Base-by-base conservation (phyloP, 2,113 vertebrate species). In the Melospiza melodia region DNA sequence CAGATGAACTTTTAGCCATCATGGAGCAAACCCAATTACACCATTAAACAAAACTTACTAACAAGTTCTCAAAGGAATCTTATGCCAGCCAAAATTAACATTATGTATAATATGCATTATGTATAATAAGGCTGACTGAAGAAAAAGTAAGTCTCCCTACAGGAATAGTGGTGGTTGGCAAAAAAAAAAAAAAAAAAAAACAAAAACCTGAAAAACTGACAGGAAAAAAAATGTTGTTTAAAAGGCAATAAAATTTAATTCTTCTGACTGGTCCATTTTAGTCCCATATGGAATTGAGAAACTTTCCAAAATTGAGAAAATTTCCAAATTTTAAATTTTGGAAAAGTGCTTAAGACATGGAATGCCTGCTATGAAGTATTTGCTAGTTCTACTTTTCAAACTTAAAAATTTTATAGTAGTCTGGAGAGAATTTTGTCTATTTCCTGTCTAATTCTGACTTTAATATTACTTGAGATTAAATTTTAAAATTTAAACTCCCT, bases 201-300 rank as follows among this genome's bases (percentile, higher is more conserved):
- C 12, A 9, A 15, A 74, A 59, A 58, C 0, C 1, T 22, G 25
- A 72, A 83, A 92, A 93, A 69, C 3, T 39, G 58, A 11, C 17
- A 84, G 44, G 25, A 44, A 88, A 85, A 81, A 82, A 39, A 5
- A 18, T 7, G 5, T 20, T 58, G 19, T 52, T 85, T 65, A 48
- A 87, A 79, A 79, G 49, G 10, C 30, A 91, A 66, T n/a, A 77
- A 77, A n/a, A 87, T 68, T 85, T 85, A 17, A 54, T 81, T 90
- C 35, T 76, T 72, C 35, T 75, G 71, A 67, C 7, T 63, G 44
- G 23, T 84, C 35, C 17, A 66, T 67, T 93, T 88, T 84, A 86
- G 74, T 63, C 14, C 37, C 31, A 57, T 9, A 66, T 35, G 37
- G 46, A 82, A 66, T 23, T 78, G 16, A 62, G 39, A 92, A 92